A percentile compares a stretch with the other conserved stretches of the same genome.
These are phyloP conservation scores for Paracanthobrama guichenoti DNA, from an alignment of 2,113 vertebrate species.

Conservation along the genomic window DNA sequence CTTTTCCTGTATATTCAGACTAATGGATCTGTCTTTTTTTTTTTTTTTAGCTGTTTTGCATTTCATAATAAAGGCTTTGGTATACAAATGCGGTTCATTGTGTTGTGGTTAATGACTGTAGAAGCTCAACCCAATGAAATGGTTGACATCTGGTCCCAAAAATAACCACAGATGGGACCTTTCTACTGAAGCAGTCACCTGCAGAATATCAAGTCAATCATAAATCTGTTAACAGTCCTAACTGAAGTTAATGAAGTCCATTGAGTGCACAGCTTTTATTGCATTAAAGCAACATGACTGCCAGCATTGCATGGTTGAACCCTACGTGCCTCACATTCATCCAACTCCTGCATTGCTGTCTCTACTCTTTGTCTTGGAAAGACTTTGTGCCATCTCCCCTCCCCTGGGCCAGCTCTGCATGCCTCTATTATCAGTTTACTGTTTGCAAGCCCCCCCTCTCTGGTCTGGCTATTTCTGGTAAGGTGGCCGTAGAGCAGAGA, in stretches of 20 bases:
- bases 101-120: neutral
- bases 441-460: slow-evolving; percentile 40
- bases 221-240: no score
- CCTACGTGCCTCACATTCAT: neutral
- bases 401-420: slow-evolving; percentile 44
- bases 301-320: neutral
- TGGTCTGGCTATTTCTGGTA: slow-evolving; percentile 63
- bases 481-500: slow-evolving; percentile 45
- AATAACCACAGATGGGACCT: no score
- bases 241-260: no score
- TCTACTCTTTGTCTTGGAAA: neutral
- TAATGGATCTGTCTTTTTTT: neutral
- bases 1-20: neutral
- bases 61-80: neutral
- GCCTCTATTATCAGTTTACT: slow-evolving; percentile 60
- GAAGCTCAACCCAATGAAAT: neutral
- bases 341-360: neutral
- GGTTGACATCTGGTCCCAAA: no score
- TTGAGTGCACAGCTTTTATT: neutral
- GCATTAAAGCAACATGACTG: neutral
- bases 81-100: neutral
- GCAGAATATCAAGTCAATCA: no score
- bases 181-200: no score
- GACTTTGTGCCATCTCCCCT: neutral
- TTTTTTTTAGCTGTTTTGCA: neutral